Conservation (phyloP, 2,113 vertebrate species). For the Boleophthalmus pectinirostris region DNA sequence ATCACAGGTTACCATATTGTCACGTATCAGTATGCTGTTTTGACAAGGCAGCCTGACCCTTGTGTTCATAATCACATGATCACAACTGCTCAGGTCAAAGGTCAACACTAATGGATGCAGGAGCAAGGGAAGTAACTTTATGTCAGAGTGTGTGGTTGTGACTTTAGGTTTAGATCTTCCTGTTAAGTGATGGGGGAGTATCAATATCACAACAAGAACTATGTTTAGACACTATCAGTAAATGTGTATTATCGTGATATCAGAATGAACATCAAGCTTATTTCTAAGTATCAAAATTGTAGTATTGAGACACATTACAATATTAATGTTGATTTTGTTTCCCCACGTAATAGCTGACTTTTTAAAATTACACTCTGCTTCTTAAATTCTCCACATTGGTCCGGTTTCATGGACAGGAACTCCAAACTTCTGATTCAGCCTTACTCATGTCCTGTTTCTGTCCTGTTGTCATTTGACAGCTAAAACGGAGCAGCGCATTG, state of each 20-base stretch:
- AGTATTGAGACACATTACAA: no score
- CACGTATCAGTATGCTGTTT: conserved; percentile 57
- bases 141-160: conserved; percentile 22
- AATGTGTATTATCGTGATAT: no score
- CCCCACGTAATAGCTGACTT: no score
- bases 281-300: no score
- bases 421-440: background rate
- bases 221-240: no score
- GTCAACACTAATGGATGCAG: conserved; percentile 72
- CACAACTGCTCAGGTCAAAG: conserved; percentile 68
- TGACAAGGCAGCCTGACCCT: conserved; percentile 66
- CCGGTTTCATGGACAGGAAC: background rate
- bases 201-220: background rate
- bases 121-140: conserved; percentile 48
- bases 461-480: background rate
- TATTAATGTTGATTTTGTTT: no score
- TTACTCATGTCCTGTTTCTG: background rate
- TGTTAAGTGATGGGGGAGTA: conserved; percentile 13
- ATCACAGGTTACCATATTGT: conserved; percentile 43
- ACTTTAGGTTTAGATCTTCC: conserved; percentile 24
- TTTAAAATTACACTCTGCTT: no score
- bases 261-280: no score
- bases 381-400: background rate
- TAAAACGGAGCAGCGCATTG: background rate
- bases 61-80: conserved; percentile 71